Evolutionary conservation across 2,797 vertebrate genomes (phyloP), one percentile per base, ranked within the genome.

Genomic region (Cheirogaleus major): DNA sequence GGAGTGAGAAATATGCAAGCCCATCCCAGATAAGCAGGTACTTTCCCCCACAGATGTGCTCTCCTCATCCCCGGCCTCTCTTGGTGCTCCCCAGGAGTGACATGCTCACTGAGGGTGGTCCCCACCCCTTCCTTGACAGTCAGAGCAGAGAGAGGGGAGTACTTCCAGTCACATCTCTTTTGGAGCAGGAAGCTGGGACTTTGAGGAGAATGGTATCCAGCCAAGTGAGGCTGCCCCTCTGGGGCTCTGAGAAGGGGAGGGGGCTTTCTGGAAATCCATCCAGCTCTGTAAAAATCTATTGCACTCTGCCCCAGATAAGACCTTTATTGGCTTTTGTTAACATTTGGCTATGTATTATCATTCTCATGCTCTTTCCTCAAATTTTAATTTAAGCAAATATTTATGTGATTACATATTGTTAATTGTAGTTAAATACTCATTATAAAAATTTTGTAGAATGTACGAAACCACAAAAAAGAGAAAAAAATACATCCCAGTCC

Each of bases 131-230:
- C 86, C 20, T 22, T 22, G 52, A 48, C 18, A 18, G 4, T 30
- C 86, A n/a, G 30, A 59, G 25, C n/a, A 65, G 32, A 48, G 70
- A 61, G 70, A 81, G 57, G 70, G 90, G 32, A 89, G 59, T 73
- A 45, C 59, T 38, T 67, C 89, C 32, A 0, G 4, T 59, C 45
- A 38, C 86, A 92, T 84, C 85, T 18, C 7, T 1, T 80, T 76
- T 35, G 32, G 43, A 91, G 70, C 76, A 92, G 95, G 25, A 91
- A 95, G 59, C 79, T 88, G 89, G 79, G 48, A 81, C 76, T 97
- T 35, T 0, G 97, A 87, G 93, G 95, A 93, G 67, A 92, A 50
- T 41, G 95, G 81, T 88, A 91, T 69, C 79, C 92, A 90, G 38
- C 89, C 12, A 2, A 96, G 55, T 43, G 1, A 1, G 95, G 82